Evolutionary conservation across 2,888 invertebrate genomes (phyloP).

Genomic region (Lithodes maja): DNA sequence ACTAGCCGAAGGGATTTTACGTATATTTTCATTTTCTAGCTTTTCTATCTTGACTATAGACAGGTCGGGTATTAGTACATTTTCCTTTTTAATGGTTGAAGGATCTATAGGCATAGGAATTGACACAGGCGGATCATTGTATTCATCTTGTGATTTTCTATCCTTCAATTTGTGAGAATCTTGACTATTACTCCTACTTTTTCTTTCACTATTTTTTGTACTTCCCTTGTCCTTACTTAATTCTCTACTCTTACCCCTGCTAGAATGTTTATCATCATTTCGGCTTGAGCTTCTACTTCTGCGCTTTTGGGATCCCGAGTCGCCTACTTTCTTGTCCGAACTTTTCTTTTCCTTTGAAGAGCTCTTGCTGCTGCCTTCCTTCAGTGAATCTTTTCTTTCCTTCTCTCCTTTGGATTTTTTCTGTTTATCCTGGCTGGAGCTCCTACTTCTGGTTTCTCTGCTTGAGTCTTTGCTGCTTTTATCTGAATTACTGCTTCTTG

Average conservation of each 20-base stretch:
- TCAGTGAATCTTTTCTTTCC: background rate
- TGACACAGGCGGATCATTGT: conserved; percentile 20
- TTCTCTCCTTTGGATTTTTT: background rate
- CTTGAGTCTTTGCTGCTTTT: conserved; percentile 29
- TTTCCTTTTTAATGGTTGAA: conserved; percentile 47
- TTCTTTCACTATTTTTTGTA: conserved; percentile 12
- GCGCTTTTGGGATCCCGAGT: background rate
- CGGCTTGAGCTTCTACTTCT: background rate
- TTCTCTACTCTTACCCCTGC: background rate
- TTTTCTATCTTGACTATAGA: conserved; percentile 53
- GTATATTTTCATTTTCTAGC: background rate
- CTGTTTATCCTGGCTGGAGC: background rate
- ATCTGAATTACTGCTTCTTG: conserved; percentile 39
- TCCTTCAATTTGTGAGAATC: background rate
- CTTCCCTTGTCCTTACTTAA: conserved; percentile 10
- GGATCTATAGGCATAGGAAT: conserved; percentile 53
- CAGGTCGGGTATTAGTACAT: conserved; percentile 25
- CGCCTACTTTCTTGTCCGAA: background rate
- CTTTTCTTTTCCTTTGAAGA: background rate
- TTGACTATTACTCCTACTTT: background rate
- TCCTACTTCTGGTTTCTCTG: conserved; percentile 4
- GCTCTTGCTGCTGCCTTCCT: conserved; percentile 15
- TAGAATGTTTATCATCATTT: background rate
- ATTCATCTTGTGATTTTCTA: background rate
- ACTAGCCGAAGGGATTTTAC: background rate